Base-by-base conservation (phyloP, 2,113 vertebrate species). In the Lepus europaeus region DNA sequence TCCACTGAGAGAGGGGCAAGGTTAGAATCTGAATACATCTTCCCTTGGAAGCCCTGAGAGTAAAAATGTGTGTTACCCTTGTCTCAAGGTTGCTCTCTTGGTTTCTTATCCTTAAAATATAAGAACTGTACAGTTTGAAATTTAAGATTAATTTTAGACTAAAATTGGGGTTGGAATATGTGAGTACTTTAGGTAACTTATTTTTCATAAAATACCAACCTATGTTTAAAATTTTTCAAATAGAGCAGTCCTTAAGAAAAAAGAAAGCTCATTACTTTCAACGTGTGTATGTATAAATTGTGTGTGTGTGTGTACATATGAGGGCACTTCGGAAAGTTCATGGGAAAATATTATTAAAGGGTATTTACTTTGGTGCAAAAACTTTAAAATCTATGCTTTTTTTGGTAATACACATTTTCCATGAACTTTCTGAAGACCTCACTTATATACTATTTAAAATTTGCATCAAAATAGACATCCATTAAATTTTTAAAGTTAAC, bases 131-230 rank as follows among this genome's bases (percentile, higher is more conserved):
- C 17, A 77, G n/a, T 78, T 87, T 93, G 89, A 82, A 89, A 29
- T 70, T 89, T 88, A 63, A 74, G 51, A 61, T 91, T 83, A 56
- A 80, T 82, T 95, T 88, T 79, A 68, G 51, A 90, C 53, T 88
- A 85, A 69, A 89, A 11, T 78, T 64, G 36, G 29, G 6, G 16
- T 85, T 64, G 70, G 25, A 79, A 20, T 93, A 22, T 73, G 14
- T 66, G 51, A 79, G 9, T 39, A 23, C 7, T 36, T 93, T 68
- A 78, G 85, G 10, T 79, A 51, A 29, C 66, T 64, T 87, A 29
- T 87, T 89, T 93, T 51, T 8, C 95, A 11, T 85, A 27, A 85
- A 90, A 87, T 27, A 72, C 14, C 49, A 29, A 29, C 9, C 31
- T 76, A 2, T 72, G 49, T 83, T 36, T 78, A 68, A 23, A 70